phyloP scores from a whole-genome alignment of 2,888 invertebrate genomes.

The Nowickia ferox region DNA sequence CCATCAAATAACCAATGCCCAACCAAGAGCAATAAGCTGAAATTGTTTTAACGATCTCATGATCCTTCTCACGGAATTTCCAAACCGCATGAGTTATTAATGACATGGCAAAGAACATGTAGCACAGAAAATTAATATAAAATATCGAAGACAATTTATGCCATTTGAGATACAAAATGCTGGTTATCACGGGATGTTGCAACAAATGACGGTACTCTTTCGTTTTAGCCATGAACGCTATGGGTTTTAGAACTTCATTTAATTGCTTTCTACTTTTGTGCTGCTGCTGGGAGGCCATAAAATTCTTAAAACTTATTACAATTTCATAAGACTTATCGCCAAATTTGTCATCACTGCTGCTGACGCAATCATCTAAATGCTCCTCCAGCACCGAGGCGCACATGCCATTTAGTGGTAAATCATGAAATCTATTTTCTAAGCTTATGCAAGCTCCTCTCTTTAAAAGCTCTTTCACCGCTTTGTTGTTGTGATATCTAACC shows the following conservation, averaged over 20 bases:
- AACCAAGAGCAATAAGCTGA: slow-evolving; percentile 83
- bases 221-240: slow-evolving; percentile 88
- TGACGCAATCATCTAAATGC: slow-evolving; percentile 89
- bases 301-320: slow-evolving; percentile 88
- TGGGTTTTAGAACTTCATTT: slow-evolving; percentile 89
- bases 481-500: slow-evolving; percentile 87
- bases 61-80: slow-evolving; percentile 85
- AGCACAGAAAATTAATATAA: slow-evolving; percentile 88
- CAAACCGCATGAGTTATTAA: slow-evolving; percentile 88
- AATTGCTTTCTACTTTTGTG: slow-evolving; percentile 77
- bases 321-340: slow-evolving; percentile 89
- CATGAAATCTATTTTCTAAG: slow-evolving; percentile 86
- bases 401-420: slow-evolving; percentile 89
- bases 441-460: slow-evolving; percentile 89
- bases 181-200: slow-evolving; percentile 90
- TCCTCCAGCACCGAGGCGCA: slow-evolving; percentile 87
- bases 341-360: slow-evolving; percentile 86
- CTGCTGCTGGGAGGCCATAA: slow-evolving; percentile 84
- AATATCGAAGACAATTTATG: slow-evolving; percentile 89
- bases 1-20: slow-evolving; percentile 86
- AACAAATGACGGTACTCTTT: slow-evolving; percentile 87
- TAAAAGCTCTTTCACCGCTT: slow-evolving; percentile 86
- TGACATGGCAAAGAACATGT: slow-evolving; percentile 87
- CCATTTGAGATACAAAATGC: slow-evolving; percentile 92
- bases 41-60: slow-evolving; percentile 83